A percentile compares a stretch with the other conserved stretches of the same genome.
These are phyloP conservation scores for Falco peregrinus DNA, from an alignment of 2,797 vertebrate species.

Conservation along the genomic window DNA sequence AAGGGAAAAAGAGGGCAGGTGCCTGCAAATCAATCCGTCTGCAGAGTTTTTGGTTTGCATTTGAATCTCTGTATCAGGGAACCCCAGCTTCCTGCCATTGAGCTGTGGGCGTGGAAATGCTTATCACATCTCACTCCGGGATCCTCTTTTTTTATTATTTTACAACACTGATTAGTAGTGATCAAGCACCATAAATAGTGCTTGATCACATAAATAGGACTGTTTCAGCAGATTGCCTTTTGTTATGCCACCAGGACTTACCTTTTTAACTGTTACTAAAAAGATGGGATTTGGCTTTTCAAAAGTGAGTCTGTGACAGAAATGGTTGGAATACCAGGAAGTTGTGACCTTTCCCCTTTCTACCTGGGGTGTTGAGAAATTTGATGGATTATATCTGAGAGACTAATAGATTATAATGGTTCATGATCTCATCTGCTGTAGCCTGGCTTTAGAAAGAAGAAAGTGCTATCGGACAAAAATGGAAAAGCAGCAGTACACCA, in stretches of 20 bases:
- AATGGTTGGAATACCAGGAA: neutral
- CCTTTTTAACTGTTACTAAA: neutral
- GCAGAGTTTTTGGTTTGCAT: neutral
- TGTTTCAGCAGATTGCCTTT: neutral
- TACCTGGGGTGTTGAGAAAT: neutral
- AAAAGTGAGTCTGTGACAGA: neutral
- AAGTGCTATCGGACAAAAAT: constrained; percentile 14
- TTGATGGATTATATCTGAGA: neutral
- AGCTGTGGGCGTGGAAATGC: neutral
- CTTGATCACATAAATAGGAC: neutral
- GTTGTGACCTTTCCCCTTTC: constrained; percentile 1
- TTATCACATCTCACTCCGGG: neutral
- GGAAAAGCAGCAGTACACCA: constrained; percentile 8
- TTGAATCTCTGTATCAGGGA: neutral
- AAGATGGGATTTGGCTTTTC: neutral
- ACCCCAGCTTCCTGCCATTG: neutral
- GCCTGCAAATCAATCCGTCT: neutral
- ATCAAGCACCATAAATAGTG: neutral
- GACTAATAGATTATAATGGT: constrained; percentile 20
- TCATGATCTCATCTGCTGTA: constrained; percentile 19
- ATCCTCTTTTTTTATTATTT: neutral
- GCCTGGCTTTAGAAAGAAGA: constrained; percentile 12
- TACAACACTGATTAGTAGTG: neutral
- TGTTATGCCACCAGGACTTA: neutral
- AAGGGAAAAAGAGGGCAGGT: neutral